phyloP scores from a whole-genome alignment of 92 coral and sea anemone genomes.

The Epizoanthus illoricatus region DNA sequence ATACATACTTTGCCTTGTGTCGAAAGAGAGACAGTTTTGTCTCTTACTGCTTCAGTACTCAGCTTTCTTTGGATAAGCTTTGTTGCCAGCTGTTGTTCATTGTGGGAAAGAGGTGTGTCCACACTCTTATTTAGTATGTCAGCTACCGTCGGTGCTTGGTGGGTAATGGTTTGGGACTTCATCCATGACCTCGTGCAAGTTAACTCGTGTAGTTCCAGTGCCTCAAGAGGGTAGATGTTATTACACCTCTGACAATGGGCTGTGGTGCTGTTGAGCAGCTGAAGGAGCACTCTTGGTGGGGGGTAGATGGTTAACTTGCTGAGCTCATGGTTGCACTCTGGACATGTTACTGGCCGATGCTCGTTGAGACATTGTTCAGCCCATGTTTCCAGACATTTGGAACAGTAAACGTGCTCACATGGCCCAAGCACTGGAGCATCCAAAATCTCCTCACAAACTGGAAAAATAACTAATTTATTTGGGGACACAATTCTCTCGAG shows the following conservation, averaged over 20 bases:
- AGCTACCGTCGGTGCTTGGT: not conserved
- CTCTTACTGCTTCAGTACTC: not conserved
- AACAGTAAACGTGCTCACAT: slow-evolving; percentile 41
- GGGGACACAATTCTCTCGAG: slow-evolving; percentile 1
- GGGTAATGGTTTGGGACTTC: not conserved
- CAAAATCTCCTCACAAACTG: slow-evolving; percentile 33
- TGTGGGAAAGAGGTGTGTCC: slow-evolving; percentile 27
- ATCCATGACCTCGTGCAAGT: not conserved
- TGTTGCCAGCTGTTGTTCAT: slow-evolving; percentile 31
- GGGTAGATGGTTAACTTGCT: not conserved
- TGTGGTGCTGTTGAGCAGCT: slow-evolving; percentile 29
- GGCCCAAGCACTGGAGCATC: slow-evolving; percentile 37
- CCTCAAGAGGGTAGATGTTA: slow-evolving; percentile 16
- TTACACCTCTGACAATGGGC: slow-evolving; percentile 42
- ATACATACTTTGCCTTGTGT: slow-evolving; percentile 32
- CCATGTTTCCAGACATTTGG: slow-evolving; percentile 17
- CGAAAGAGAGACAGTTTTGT: slow-evolving; percentile 8
- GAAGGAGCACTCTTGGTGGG: slow-evolving; percentile 39
- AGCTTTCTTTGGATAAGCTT: slow-evolving; percentile 26
- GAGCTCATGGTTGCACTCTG: slow-evolving; percentile 38
- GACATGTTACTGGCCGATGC: too few relatives aligned
- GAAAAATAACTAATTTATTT: slow-evolving; percentile 17
- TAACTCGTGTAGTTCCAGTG: too few relatives aligned
- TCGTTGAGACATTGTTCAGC: slow-evolving; percentile 11
- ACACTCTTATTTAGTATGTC: slow-evolving; percentile 1